Conservation (phyloP, 2,888 invertebrate genomes). For the Eristalinus aeneus region DNA sequence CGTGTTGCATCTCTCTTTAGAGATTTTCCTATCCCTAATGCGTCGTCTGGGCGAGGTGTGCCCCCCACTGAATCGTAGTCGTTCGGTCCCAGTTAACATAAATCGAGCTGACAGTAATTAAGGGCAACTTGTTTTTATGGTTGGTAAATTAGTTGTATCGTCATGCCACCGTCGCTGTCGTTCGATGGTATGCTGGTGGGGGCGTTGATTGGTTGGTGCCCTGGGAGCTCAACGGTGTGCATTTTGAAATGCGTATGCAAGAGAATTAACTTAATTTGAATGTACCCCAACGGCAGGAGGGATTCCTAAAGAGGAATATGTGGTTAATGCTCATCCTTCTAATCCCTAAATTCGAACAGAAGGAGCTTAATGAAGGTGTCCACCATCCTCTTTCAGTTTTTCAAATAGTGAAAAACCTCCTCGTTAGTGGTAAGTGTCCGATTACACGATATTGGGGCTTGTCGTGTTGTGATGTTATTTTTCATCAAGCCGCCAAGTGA, state of each 20-base stretch:
- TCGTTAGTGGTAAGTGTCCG: too few relatives aligned
- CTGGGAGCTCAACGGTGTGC: not conserved
- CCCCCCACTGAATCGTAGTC: slow-evolving; percentile 45
- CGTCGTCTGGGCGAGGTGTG: not conserved
- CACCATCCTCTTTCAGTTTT: too few relatives aligned
- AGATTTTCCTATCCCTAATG: not conserved
- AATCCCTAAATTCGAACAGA: too few relatives aligned
- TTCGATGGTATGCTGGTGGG: not conserved
- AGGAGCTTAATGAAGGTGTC: too few relatives aligned
- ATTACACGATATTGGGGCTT: too few relatives aligned
- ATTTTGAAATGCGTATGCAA: not conserved
- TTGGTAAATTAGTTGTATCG: slow-evolving; percentile 50
- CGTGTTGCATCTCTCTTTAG: slow-evolving; percentile 35
- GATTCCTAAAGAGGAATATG: too few relatives aligned
- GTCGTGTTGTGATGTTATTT: too few relatives aligned
- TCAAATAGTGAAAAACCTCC: too few relatives aligned
- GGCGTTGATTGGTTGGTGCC: not conserved
- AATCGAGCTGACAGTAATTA: slow-evolving; percentile 66
- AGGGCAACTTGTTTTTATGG: slow-evolving; percentile 63
- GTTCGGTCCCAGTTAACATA: slow-evolving; percentile 55
- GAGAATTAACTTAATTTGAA: too few relatives aligned
- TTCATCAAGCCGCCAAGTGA: too few relatives aligned
- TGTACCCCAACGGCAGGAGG: too few relatives aligned
- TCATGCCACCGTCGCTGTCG: not conserved
- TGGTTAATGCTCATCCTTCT: too few relatives aligned